These are phyloP conservation scores for Adoxophyes honmai DNA, from an alignment of 1,140 invertebrate genomes.

Conservation along the genomic window DNA sequence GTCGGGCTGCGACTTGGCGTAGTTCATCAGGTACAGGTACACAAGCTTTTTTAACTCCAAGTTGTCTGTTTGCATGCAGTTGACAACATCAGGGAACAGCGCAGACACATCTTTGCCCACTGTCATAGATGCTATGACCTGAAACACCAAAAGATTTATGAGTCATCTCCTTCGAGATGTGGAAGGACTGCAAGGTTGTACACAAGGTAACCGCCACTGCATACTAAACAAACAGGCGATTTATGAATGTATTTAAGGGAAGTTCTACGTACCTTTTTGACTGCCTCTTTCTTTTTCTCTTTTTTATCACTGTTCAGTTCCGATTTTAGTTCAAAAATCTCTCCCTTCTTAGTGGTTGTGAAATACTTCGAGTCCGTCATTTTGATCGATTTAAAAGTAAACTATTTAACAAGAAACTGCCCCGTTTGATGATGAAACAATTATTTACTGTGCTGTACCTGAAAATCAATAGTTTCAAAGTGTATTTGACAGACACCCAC, in stretches of 20 bases:
- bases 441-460: neutral
- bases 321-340: conserved; percentile 99
- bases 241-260: no score
- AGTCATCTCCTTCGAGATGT: neutral
- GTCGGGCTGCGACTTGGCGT: conserved; percentile 99
- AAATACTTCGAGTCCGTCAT: conserved; percentile 99
- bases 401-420: neutral
- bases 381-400: conserved; percentile 34
- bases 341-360: conserved; percentile 99
- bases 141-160: conserved; percentile 28
- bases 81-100: conserved; percentile 99
- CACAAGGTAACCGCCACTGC: no score
- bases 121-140: conserved; percentile 99
- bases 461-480: neutral
- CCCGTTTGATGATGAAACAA: neutral
- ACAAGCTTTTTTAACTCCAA: conserved; percentile 99
- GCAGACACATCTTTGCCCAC: conserved; percentile 98
- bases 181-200: no score
- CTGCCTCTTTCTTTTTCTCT: conserved; percentile 99
- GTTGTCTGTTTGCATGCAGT: conserved; percentile 99
- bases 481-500: no score
- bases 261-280: conserved; percentile 94
- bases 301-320: conserved; percentile 99
- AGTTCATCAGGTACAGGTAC: conserved; percentile 99
- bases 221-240: no score